Evolutionary conservation across 2,888 invertebrate genomes (phyloP).

Genomic region (Trichopria drosophilae): DNA sequence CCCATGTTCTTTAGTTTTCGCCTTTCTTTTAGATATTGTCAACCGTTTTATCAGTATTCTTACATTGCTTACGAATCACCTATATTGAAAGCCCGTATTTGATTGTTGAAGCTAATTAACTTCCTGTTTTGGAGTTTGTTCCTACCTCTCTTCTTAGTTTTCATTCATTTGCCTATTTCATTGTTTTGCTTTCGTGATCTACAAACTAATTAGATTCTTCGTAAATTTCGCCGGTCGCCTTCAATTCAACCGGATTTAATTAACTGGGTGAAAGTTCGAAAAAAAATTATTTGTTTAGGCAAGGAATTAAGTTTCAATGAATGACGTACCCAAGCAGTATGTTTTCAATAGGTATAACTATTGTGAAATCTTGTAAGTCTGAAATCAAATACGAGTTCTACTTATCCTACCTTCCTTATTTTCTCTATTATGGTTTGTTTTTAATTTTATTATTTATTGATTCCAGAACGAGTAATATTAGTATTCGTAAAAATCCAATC

Average conservation of each 20-base stretch:
- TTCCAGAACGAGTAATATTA: too few species aligned
- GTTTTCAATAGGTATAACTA: too few species aligned
- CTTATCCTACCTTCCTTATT: too few species aligned
- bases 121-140: slow-evolving; percentile 8
- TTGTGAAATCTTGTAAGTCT: too few species aligned
- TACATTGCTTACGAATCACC: neutral
- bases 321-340: too few species aligned
- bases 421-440: too few species aligned
- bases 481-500: too few species aligned
- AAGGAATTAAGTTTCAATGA: too few species aligned
- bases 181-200: slow-evolving; percentile 18
- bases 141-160: neutral
- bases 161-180: slow-evolving; percentile 9
- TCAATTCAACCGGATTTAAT: slow-evolving; percentile 17
- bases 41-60: neutral
- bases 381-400: too few species aligned
- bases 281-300: too few species aligned
- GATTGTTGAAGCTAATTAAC: slow-evolving; percentile 13
- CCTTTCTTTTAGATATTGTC: slow-evolving; percentile 7
- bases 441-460: too few species aligned
- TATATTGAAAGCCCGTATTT: neutral
- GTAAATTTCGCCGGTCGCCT: neutral
- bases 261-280: slow-evolving; percentile 15
- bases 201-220: slow-evolving; percentile 23
- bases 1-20: too few species aligned